Conservation (phyloP, 2,888 invertebrate genomes). For the Galerucella pusilla region DNA sequence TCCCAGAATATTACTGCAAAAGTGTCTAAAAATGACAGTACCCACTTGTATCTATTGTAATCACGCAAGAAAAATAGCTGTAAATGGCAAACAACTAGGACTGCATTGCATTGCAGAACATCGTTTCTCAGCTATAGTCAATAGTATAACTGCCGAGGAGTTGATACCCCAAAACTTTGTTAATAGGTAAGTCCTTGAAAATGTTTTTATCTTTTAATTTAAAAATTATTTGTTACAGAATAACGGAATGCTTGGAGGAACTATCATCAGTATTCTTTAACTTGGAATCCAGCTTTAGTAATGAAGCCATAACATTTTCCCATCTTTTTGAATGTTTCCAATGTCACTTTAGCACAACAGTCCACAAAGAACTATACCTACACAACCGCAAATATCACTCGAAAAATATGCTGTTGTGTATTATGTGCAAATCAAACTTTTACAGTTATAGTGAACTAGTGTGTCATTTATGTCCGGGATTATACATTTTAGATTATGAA, state of each 20-base stretch:
- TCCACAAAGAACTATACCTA: slow-evolving; percentile 86
- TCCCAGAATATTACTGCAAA: slow-evolving; percentile 76
- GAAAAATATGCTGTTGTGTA: slow-evolving; percentile 82
- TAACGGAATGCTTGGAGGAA: slow-evolving; percentile 72
- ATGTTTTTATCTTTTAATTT: too few species aligned
- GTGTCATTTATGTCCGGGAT: slow-evolving; percentile 88
- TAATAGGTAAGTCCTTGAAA: slow-evolving; percentile 61
- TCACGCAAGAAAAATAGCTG: slow-evolving; percentile 86
- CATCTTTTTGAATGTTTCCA: slow-evolving; percentile 88
- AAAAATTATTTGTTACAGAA: slow-evolving; percentile 18
- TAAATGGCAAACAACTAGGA: slow-evolving; percentile 83
- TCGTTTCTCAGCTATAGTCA: slow-evolving; percentile 81
- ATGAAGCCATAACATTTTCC: slow-evolving; percentile 70
- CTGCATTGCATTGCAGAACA: slow-evolving; percentile 84
- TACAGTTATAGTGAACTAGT: slow-evolving; percentile 88
- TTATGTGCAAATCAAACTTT: slow-evolving; percentile 89
- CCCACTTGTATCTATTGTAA: slow-evolving; percentile 85
- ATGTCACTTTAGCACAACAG: slow-evolving; percentile 80
- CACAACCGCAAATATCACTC: slow-evolving; percentile 90
- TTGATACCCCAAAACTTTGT: slow-evolving; percentile 78
- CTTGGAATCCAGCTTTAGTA: slow-evolving; percentile 75
- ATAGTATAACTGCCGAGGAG: slow-evolving; percentile 82
- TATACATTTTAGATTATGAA: slow-evolving; percentile 73
- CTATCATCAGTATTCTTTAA: slow-evolving; percentile 78
- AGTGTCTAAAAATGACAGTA: slow-evolving; percentile 77